Percentiles rank a stretch among this genome's conserved stretches.
phyloP scores from a whole-genome alignment of 2,888 invertebrate genomes.

The Sminthurinus aureus region DNA sequence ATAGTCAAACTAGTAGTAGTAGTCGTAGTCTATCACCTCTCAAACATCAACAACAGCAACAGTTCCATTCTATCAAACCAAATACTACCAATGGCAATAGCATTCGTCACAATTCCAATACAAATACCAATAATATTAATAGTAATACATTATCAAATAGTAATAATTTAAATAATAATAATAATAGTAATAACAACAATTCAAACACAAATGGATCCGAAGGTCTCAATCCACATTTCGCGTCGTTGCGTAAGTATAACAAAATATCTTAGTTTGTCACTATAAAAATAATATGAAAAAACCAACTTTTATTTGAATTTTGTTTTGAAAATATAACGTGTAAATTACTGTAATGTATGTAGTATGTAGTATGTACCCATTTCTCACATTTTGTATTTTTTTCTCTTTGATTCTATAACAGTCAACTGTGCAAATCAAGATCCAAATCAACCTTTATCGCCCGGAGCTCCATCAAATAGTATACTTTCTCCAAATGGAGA shows the following conservation, averaged over 20 bases:
- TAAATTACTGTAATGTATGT: no score
- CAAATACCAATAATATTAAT: conserved; percentile 1
- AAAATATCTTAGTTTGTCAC: no score
- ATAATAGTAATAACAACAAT: not conserved
- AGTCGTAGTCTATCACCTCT: not conserved
- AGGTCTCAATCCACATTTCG: conserved; percentile 57
- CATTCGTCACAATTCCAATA: not conserved
- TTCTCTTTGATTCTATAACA: no score
- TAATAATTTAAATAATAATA: not conserved
- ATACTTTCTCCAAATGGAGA: conserved; percentile 80
- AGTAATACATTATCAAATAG: not conserved
- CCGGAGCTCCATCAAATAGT: conserved; percentile 73
- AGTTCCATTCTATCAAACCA: conserved; percentile 21
- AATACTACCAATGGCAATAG: conserved; percentile 25
- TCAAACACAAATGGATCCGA: conserved; percentile 22
- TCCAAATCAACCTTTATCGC: conserved; percentile 56
- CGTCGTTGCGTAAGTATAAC: conserved; percentile 49
- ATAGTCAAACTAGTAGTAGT: conserved; percentile 56
- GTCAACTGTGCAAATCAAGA: conserved; percentile 59
- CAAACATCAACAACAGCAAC: not conserved
- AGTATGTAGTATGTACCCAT: no score
- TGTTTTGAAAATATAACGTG: no score
- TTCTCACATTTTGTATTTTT: no score
- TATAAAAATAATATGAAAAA: no score
- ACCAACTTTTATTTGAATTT: no score